A percentile compares a stretch with the other conserved stretches of the same genome.
Conservation (phyloP, 2,797 vertebrate species). For the Knipowitschia caucasica region DNA sequence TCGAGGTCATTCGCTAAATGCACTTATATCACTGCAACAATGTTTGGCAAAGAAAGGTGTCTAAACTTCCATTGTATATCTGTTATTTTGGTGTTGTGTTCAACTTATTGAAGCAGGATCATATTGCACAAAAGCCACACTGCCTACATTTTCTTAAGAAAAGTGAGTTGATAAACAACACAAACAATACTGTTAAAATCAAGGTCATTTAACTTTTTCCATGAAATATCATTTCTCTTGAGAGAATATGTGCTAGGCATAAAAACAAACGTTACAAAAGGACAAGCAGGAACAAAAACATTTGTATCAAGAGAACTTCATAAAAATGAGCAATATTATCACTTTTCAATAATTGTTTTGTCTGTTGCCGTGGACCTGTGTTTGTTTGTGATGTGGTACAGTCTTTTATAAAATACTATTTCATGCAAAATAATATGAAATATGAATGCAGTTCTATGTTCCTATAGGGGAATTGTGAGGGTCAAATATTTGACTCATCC, state of each 20-base stretch:
- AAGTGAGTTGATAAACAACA: neutral
- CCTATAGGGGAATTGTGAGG: too few species aligned
- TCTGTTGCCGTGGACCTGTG: too few species aligned
- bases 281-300: neutral
- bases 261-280: neutral
- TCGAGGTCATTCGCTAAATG: neutral
- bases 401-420: too few species aligned
- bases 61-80: neutral
- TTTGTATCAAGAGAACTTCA: too few species aligned
- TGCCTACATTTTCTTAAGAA: neutral
- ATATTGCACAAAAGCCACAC: neutral
- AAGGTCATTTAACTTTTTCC: neutral
- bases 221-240: neutral
- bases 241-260: neutral
- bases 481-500: too few species aligned
- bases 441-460: too few species aligned
- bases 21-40: neutral
- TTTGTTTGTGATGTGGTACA: too few species aligned
- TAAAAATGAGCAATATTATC: too few species aligned
- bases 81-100: neutral
- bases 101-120: neutral
- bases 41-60: constrained; percentile 3
- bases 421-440: too few species aligned
- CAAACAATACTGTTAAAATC: neutral
- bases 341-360: too few species aligned